Evolutionary conservation across 2,797 vertebrate species (phyloP).

Genomic region (Sciurus carolinensis): DNA sequence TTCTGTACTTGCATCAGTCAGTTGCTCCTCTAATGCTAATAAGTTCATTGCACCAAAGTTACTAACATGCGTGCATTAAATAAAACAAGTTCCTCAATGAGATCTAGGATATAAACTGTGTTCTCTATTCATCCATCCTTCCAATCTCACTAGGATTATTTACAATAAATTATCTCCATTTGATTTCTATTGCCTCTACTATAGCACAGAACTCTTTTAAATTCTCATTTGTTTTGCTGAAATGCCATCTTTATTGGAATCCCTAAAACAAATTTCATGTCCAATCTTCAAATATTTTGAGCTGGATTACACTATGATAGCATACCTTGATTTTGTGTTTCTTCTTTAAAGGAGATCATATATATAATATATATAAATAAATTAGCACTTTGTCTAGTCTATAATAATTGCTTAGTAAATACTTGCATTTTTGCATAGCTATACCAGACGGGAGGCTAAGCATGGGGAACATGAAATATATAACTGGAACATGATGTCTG

Average conservation of each 20-base stretch:
- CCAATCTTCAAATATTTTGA: background rate
- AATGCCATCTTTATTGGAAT: background rate
- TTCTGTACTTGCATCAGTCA: background rate
- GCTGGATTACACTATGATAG: background rate
- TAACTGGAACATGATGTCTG: background rate
- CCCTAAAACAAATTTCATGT: background rate
- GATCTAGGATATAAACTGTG: background rate
- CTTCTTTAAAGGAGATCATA: constrained; percentile 37
- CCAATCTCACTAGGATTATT: background rate
- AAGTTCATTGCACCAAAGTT: background rate
- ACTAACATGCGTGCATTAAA: background rate
- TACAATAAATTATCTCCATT: constrained; percentile 15
- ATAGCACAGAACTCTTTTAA: background rate
- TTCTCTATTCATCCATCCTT: background rate
- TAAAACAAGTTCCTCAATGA: background rate
- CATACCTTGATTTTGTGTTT: background rate
- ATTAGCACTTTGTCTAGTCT: constrained; percentile 16
- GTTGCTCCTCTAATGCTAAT: background rate
- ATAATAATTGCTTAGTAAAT: background rate
- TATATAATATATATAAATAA: constrained; percentile 26
- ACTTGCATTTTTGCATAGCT: background rate
- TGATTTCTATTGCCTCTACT: background rate
- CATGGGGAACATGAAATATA: background rate
- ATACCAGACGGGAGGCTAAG: constrained; percentile 13
- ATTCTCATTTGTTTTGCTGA: constrained; percentile 48